A percentile compares a stretch with the other conserved stretches of the same genome.
Evolutionary conservation across 2,888 invertebrate species (phyloP).

Genomic region (Eupithecia subumbrata): DNA sequence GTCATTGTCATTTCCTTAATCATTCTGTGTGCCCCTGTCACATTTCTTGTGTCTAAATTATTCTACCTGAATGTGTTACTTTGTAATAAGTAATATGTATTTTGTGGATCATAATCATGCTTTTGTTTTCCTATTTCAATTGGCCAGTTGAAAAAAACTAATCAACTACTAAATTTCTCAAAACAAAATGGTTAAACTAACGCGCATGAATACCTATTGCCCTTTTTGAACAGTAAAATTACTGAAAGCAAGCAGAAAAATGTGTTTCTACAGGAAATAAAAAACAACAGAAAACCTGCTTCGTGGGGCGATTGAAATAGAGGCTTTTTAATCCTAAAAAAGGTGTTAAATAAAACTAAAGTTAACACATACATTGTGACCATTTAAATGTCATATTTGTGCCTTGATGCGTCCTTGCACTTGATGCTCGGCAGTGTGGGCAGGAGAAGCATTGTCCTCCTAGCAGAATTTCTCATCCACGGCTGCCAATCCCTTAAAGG

Average conservation of each 20-base stretch:
- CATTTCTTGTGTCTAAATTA: constrained; percentile 39
- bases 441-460: neutral
- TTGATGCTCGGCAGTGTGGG: neutral
- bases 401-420: neutral
- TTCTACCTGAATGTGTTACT: constrained; percentile 34
- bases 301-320: neutral
- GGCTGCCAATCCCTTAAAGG: neutral
- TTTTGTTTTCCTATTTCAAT: constrained; percentile 63
- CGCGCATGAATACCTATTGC: neutral
- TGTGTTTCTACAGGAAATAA: neutral
- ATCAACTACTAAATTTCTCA: neutral
- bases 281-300: neutral
- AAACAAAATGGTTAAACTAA: neutral
- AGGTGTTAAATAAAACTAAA: neutral
- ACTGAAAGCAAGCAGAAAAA: neutral
- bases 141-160: constrained; percentile 61
- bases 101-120: constrained; percentile 59
- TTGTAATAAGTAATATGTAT: constrained; percentile 41
- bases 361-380: neutral
- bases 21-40: constrained; percentile 44
- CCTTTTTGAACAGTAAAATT: neutral
- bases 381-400: neutral
- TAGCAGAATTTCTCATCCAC: neutral
- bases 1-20: constrained; percentile 47
- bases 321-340: neutral